Base-by-base conservation (phyloP, 2,113 vertebrate species). In the Poeciliopsis occidentalis region DNA sequence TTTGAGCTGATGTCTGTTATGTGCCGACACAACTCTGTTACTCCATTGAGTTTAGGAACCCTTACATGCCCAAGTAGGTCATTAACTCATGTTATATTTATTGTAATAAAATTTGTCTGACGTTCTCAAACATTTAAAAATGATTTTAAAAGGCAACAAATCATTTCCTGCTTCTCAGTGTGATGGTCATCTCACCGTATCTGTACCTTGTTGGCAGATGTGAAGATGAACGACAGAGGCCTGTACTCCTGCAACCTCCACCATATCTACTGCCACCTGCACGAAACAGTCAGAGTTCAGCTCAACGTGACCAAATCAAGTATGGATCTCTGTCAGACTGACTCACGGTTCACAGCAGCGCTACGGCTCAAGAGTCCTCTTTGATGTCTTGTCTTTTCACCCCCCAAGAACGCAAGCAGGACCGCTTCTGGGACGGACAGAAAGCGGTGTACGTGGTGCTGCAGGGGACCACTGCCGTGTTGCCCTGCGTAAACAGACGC, bases 241-340 rank as follows among this genome's bases (percentile, higher is more conserved):
- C 89, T 94, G 0, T 99, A 99, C 57, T 96, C 96, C 8, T 99
- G 97, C 27, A 98, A 95, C 72, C 96, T 99, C 64, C 96, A 99
- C 91, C 97, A 98, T 30, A 96, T 97, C 85, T 98, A 98, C 91
- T 99, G 97, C 73, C 96, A 98, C 82, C 83, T 98, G 19, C 95
- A 97, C 0, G 95, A 97, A 82, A 96, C 93, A 0, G 84, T 96
- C 81, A 93, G 95, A 81, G 44, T 99, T 6, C 96, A 94, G 24
- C 96, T 99, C 8, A 87, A 94, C 1, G 63, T 97, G 76, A 96
- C 95, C 24, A 95, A 96, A 69, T 92, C 91, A 90, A 95, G 97
- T 98, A 87, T 73, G 90, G 84, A 54, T 63, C 51, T n/a, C 69
- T 17, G 13, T 15, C 22, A 24, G 13, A 37, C 30, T 32, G 57